Conservation (phyloP, 2,888 invertebrate species). For the Pyrochroa serraticornis region DNA sequence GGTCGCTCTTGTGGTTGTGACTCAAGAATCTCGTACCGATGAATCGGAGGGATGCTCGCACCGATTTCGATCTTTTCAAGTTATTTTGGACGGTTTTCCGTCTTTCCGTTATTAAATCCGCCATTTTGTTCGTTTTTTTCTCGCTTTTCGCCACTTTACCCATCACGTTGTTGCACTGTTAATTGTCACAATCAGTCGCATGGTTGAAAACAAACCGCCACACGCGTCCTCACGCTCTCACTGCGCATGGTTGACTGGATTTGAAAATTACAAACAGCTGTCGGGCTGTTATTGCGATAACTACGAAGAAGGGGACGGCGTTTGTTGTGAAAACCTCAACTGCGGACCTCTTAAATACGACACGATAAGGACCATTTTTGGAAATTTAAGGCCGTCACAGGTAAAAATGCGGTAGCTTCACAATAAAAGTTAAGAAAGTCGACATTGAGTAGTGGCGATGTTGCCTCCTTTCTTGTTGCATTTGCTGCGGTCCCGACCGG, state of each 20-base stretch:
- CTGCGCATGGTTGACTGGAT: constrained; percentile 31
- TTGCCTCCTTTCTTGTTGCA: constrained; percentile 7
- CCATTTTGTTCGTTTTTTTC: constrained; percentile 47
- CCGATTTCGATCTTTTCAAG: constrained; percentile 70
- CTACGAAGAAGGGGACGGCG: constrained; percentile 23
- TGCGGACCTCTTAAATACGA: not conserved
- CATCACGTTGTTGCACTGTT: constrained; percentile 41
- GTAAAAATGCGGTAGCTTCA: constrained; percentile 3
- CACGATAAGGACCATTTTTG: constrained; percentile 11
- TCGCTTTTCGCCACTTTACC: constrained; percentile 45
- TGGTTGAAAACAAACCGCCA: constrained; percentile 8
- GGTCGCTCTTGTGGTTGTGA: constrained; percentile 36
- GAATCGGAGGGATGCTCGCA: constrained; percentile 72
- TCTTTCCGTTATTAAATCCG: constrained; percentile 51
- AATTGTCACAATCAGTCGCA: not conserved
- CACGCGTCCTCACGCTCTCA: constrained; percentile 24
- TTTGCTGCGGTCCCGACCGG: not conserved
- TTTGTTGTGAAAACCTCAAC: constrained; percentile 13
- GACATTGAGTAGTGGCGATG: not conserved
- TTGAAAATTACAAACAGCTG: constrained; percentile 33
- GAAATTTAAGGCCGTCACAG: not conserved
- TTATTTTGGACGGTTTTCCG: constrained; percentile 46
- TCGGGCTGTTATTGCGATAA: constrained; percentile 16
- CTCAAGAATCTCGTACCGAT: constrained; percentile 66
- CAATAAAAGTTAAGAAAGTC: constrained; percentile 5